Evolutionary conservation across 35 echinoderm and acorn worm genomes (phyloP), one percentile per base, ranked within the genome.

Genomic region (Diadema setosum): DNA sequence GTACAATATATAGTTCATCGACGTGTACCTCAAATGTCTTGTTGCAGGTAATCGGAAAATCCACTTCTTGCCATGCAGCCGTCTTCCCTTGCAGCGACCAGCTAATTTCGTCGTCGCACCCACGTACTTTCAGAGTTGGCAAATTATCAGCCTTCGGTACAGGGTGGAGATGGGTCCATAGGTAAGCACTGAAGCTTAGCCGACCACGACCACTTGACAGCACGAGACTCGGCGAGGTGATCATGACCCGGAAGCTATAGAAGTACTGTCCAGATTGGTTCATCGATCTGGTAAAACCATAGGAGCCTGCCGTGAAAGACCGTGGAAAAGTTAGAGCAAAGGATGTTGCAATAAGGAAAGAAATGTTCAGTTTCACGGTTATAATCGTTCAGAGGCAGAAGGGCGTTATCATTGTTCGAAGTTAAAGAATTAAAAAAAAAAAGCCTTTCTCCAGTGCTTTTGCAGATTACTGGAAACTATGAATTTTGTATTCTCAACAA

Each of bases 221-320:
- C 26, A 78, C 73, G 34, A 78, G n/a, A 78, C 73, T 78, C 73
- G 73, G 73, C 39, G 73, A 78, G 27, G 44, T 41, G 0, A 78
- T 78, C 73, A 78, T 39, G 2, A 78, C 73, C 35, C 73, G 73
- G 73, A 78, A 78, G 40, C 73, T 78, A 41, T 78, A 78, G 73
- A 78, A 78, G 37, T 78, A 78, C 11, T 21, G 29, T 0, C 73
- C 40, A 21, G 73, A 35, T 25, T 78, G 73, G 73, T 78, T 78
- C 40, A 32, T 78, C 33, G 73, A 34, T 24, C 25, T 78, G 33
- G 73, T 78, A 18, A 41, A 78, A 21, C 73, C 73, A 8, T 78
- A 78, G 0, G 73, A 78, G 5, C 73, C 73, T 78, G 21, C 9
- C 3, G n/a, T n/a, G n/a, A n/a, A n/a, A n/a, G n/a, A n/a, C n/a